These are phyloP conservation scores for Chorisops tibialis DNA, from an alignment of 2,888 invertebrate species.

Conservation along the genomic window DNA sequence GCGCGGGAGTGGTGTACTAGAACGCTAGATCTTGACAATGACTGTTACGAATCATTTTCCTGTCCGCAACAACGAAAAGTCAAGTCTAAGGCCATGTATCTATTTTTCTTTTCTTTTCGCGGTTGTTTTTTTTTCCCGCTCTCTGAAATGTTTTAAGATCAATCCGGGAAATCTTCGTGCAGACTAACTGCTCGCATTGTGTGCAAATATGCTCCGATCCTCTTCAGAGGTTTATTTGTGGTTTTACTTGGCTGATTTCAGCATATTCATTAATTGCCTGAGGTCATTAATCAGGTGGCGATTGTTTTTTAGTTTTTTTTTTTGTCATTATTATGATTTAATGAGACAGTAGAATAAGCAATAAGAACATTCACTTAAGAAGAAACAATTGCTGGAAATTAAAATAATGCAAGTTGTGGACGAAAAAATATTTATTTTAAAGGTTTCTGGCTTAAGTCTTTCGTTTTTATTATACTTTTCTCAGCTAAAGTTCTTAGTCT, in stretches of 20 bases:
- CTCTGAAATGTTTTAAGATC: conserved; percentile 9
- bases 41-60: conserved; percentile 24
- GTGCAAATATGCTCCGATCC: conserved; percentile 11
- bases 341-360: too few relatives aligned
- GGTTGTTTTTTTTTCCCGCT: conserved; percentile 2
- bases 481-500: too few relatives aligned
- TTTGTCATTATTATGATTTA: too few relatives aligned
- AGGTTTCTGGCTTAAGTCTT: too few relatives aligned
- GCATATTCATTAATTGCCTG: conserved; percentile 19
- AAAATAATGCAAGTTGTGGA: too few relatives aligned
- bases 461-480: too few relatives aligned
- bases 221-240: background rate
- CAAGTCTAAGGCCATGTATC: conserved; percentile 6
- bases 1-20: conserved; percentile 8
- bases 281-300: conserved; percentile 6
- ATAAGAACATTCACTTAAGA: too few relatives aligned
- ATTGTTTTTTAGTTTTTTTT: too few relatives aligned
- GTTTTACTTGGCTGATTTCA: conserved; percentile 22
- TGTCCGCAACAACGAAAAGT: conserved; percentile 10
- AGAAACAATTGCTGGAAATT: too few relatives aligned
- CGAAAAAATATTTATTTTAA: too few relatives aligned
- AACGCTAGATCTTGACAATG: conserved; percentile 17
- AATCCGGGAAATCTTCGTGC: conserved; percentile 20
- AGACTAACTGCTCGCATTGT: conserved; percentile 15
- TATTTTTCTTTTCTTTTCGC: background rate